Evolutionary conservation across 2,113 vertebrate species (phyloP), one percentile per base, ranked within the genome.

Genomic region (Origma solitaria): DNA sequence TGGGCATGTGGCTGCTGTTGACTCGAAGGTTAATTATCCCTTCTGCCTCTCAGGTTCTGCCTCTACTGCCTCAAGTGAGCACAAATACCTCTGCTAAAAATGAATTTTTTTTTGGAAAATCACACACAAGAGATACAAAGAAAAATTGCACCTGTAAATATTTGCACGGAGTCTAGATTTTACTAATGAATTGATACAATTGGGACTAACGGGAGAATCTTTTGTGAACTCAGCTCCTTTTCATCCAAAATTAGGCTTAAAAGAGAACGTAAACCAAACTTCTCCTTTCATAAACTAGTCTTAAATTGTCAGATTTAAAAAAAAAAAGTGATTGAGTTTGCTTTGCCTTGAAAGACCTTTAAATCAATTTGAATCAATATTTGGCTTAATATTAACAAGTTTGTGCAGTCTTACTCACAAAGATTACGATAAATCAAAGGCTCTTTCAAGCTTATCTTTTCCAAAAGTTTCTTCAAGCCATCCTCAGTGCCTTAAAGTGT

Each of bases 361-460:
- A 94, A 79, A 82, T 71, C 47, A 50, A 86, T 73, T 78, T 92
- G 69, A 91, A 78, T 62, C 78, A 71, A 71, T 85, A 85, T 87
- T 87, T 92, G 65, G 15, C 82, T 92, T 87, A 75, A 86, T 61
- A 89, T 82, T 79, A 85, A 66, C 50, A 89, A 85, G 45, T 86
- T 93, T 92, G 87, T 91, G 78, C 30, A 86, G 56, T 33, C 54
- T 73, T 86, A 82, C 56, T 86, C 61, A 65, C 72, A 95, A 84
- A 82, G 54, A 91, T 80, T 91, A 89, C 4, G n/a, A 94, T 73
- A 91, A 95, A 89, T 90, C 86, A 68, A 86, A 93, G 65, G 31
- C 25, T 88, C 78, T 88, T 90, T 87, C 40, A 73, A 80, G 92
- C 54, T 87, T 94, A 91, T 90, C 78, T 90, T 80, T 54, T 75